Evolutionary conservation across 2,888 invertebrate species (phyloP).

Genomic region (Anorthoa munda): DNA sequence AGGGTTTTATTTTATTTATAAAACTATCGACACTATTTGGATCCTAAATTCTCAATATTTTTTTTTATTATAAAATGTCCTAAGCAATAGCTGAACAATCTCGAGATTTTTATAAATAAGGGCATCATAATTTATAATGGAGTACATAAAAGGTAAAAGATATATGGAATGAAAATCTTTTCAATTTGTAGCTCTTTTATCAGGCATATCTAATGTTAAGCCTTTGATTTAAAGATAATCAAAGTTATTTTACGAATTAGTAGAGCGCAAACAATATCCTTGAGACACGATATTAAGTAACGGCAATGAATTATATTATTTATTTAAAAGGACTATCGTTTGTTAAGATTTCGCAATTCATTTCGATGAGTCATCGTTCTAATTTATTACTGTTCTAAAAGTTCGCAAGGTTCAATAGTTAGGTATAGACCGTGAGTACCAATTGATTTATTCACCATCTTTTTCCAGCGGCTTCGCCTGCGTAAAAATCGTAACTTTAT

Average conservation of each 20-base stretch:
- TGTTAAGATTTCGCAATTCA: conserved; percentile 14
- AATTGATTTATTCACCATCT: not conserved
- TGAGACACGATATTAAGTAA: conserved; percentile 13
- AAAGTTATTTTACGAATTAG: conserved; percentile 11
- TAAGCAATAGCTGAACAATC: no score
- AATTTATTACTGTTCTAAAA: not conserved
- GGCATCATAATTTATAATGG: no score
- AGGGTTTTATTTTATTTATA: no score
- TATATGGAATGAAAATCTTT: not conserved
- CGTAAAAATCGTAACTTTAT: not conserved
- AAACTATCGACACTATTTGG: no score
- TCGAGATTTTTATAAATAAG: no score
- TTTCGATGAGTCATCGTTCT: conserved; percentile 3
- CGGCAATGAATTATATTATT: conserved; percentile 13
- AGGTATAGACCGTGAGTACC: not conserved
- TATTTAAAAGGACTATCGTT: conserved; percentile 4
- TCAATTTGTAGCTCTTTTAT: conserved; percentile 1
- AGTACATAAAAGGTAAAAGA: not conserved
- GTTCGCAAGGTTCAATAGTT: not conserved
- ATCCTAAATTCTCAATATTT: no score
- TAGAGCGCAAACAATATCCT: conserved; percentile 42
- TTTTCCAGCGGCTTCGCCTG: not conserved
- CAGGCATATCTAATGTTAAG: not conserved
- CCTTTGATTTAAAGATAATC: conserved; percentile 9
- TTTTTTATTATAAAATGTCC: no score